These are phyloP conservation scores for Salvelinus sp. DNA, from an alignment of 2,113 vertebrate species.

Conservation along the genomic window DNA sequence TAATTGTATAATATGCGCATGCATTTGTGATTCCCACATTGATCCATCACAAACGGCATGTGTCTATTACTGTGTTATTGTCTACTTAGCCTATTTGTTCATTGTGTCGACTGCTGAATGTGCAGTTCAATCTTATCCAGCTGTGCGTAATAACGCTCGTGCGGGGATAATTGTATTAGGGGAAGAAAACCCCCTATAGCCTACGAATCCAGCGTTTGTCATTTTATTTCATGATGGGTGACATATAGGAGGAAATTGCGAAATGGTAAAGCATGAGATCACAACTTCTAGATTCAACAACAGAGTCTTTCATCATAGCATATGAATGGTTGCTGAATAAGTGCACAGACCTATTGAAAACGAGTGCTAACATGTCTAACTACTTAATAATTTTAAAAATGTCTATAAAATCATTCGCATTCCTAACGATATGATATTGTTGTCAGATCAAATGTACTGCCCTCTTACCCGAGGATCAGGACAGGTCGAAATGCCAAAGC, in stretches of 20 bases:
- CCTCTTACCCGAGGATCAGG: slow-evolving; percentile 7
- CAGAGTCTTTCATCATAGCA: neutral
- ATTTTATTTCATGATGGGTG: slow-evolving; percentile 42
- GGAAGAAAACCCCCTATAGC: slow-evolving; percentile 48
- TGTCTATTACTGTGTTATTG: slow-evolving; percentile 27
- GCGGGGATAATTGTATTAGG: slow-evolving; percentile 61
- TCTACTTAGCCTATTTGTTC: slow-evolving; percentile 46
- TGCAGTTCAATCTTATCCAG: slow-evolving; percentile 64
- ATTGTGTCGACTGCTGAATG: slow-evolving; percentile 64
- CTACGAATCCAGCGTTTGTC: slow-evolving; percentile 39
- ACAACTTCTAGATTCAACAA: slow-evolving; percentile 55
- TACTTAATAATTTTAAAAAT: slow-evolving; percentile 53
- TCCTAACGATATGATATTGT: slow-evolving; percentile 46
- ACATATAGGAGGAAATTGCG: slow-evolving; percentile 84
- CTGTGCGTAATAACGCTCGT: slow-evolving; percentile 60
- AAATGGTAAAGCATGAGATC: slow-evolving; percentile 79
- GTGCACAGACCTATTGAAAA: slow-evolving; percentile 29
- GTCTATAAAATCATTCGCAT: slow-evolving; percentile 54
- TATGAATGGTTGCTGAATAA: slow-evolving; percentile 6
- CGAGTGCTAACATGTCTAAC: slow-evolving; percentile 57
- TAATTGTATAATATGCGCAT: neutral
- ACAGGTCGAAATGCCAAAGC: neutral
- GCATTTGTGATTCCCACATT: slow-evolving; percentile 31
- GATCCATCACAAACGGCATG: slow-evolving; percentile 29
- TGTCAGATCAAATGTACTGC: slow-evolving; percentile 35